Evolutionary conservation across 2,113 vertebrate species (phyloP).

Genomic region (Oceanites oceanicus): DNA sequence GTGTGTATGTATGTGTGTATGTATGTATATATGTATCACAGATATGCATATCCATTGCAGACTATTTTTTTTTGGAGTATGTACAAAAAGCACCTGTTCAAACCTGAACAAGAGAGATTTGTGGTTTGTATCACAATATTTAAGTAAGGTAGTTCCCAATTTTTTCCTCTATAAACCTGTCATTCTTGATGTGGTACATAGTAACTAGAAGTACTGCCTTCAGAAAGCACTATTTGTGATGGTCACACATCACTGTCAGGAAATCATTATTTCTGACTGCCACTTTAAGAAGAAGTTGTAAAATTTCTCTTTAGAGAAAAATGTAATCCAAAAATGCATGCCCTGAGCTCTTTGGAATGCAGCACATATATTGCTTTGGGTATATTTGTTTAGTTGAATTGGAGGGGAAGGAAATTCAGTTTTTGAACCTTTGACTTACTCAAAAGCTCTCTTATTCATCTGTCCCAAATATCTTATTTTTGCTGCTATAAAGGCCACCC

Average conservation of each 20-base stretch:
- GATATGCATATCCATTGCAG: background rate
- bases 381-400: background rate
- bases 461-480: background rate
- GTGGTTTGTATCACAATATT: background rate
- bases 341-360: background rate
- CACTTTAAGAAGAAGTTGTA: background rate
- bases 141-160: background rate
- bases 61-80: background rate
- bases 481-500: background rate
- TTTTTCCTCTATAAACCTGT: background rate
- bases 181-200: background rate
- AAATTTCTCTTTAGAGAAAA: background rate
- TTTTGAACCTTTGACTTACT: background rate
- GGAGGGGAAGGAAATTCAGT: background rate
- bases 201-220: background rate
- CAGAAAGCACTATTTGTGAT: background rate
- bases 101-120: background rate
- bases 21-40: background rate
- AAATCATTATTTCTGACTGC: background rate
- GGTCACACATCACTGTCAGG: background rate
- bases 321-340: background rate
- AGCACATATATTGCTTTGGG: background rate
- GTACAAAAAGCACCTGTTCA: background rate
- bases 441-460: background rate
- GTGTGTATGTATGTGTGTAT: too few species aligned